Percentiles rank a stretch among this genome's conserved stretches.
These are phyloP conservation scores for Megaceryle alcyon DNA, from an alignment of 2,797 vertebrate species.

Conservation along the genomic window DNA sequence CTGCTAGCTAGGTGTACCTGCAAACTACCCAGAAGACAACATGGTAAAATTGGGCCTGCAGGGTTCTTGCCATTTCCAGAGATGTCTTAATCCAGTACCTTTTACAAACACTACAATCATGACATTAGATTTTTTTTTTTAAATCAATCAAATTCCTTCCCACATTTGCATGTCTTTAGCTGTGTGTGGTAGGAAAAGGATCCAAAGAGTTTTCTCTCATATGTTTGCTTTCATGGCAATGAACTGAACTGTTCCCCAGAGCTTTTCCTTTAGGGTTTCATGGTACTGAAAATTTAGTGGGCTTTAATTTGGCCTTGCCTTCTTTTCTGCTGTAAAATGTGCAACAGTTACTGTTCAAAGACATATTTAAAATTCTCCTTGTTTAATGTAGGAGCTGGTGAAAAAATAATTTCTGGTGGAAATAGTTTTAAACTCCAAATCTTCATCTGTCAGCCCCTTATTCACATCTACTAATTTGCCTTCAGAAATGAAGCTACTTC, in stretches of 20 bases:
- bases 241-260: slow-evolving; percentile 1
- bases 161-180: background rate
- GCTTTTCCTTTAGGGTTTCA: background rate
- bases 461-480: background rate
- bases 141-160: slow-evolving; percentile 30
- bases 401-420: background rate
- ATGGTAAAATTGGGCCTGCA: background rate
- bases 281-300: background rate
- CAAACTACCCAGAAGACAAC: background rate
- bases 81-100: background rate
- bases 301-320: slow-evolving; percentile 37
- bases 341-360: background rate
- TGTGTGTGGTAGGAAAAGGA: slow-evolving; percentile 52
- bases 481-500: background rate
- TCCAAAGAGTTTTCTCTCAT: slow-evolving; percentile 27
- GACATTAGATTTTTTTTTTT: background rate
- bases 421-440: background rate
- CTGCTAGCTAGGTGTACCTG: background rate
- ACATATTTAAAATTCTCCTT: background rate
- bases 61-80: background rate
- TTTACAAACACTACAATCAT: background rate
- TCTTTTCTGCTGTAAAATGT: background rate
- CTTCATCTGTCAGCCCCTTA: background rate
- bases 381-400: background rate
- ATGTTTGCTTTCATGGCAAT: slow-evolving; percentile 30